Evolutionary conservation across 2,888 invertebrate genomes (phyloP).

Genomic region (Drosophila picticornis): DNA sequence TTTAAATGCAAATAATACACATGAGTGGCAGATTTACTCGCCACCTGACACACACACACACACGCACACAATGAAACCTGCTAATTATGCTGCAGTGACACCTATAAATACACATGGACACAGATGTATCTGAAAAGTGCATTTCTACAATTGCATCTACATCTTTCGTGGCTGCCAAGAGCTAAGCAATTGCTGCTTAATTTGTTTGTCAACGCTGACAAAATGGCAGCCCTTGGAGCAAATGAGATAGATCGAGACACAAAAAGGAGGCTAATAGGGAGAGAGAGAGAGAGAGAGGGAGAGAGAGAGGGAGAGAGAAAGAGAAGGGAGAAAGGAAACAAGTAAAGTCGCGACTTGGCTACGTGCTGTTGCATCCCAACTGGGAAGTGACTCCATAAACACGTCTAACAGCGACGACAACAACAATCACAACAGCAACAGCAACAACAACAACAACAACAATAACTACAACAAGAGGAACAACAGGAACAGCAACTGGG

Average conservation of each 20-base stretch:
- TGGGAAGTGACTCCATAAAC: constrained; percentile 69
- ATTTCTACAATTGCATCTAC: neutral
- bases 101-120: constrained; percentile 13
- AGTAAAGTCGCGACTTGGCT: constrained; percentile 43
- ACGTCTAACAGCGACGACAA: constrained; percentile 45
- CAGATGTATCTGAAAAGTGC: neutral
- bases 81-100: constrained; percentile 43
- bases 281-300: neutral
- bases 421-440: constrained; percentile 20
- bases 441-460: constrained; percentile 15
- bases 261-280: neutral
- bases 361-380: constrained; percentile 49
- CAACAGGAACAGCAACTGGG: constrained; percentile 25
- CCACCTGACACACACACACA: constrained; percentile 8
- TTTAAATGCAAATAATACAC: constrained; percentile 56
- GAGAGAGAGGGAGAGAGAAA: neutral
- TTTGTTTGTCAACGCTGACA: constrained; percentile 63
- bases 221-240: constrained; percentile 14
- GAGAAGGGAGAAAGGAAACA: neutral
- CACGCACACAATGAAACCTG: constrained; percentile 4
- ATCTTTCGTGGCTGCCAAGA: constrained; percentile 34
- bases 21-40: constrained; percentile 34
- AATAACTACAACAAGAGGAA: constrained; percentile 5
- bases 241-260: constrained; percentile 12
- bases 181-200: constrained; percentile 59